These are phyloP conservation scores for Discoglossus pictus DNA, from an alignment of 2,797 vertebrate genomes.

Conservation along the genomic window DNA sequence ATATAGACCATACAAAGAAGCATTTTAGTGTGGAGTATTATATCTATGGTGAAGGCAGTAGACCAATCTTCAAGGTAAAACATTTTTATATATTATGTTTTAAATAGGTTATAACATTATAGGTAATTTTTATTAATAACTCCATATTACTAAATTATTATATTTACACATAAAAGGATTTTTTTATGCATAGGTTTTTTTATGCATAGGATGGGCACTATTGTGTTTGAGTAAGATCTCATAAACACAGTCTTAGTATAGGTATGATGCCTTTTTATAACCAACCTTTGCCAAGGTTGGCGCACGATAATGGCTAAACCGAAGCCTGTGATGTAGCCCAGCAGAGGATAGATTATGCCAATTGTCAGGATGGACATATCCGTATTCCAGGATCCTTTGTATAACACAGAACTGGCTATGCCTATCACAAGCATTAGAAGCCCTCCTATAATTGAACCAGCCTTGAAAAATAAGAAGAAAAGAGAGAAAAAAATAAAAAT, in stretches of 20 bases:
- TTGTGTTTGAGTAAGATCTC: no score
- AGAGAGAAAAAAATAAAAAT: not conserved
- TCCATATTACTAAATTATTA: no score
- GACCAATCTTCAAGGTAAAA: no score
- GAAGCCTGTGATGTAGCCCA: conserved; percentile 63
- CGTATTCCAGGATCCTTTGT: conserved; percentile 59
- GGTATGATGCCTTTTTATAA: conserved; percentile 7
- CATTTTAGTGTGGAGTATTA: no score
- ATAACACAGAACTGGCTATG: conserved; percentile 55
- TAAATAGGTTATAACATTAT: no score
- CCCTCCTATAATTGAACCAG: conserved; percentile 59
- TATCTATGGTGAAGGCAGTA: no score
- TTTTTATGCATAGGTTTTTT: no score
- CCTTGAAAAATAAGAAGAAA: conserved; percentile 51
- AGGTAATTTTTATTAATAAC: no score
- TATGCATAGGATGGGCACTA: no score
- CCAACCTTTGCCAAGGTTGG: conserved; percentile 68
- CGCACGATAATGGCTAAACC: conserved; percentile 58
- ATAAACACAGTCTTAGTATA: not conserved
- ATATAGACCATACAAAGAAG: no score
- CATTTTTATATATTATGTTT: no score
- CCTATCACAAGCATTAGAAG: conserved; percentile 58
- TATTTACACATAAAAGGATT: no score
- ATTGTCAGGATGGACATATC: conserved; percentile 59
- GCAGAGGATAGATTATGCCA: conserved; percentile 64